Conservation (phyloP, 2,888 invertebrate genomes). For the Disparrhopalites patrizii region DNA sequence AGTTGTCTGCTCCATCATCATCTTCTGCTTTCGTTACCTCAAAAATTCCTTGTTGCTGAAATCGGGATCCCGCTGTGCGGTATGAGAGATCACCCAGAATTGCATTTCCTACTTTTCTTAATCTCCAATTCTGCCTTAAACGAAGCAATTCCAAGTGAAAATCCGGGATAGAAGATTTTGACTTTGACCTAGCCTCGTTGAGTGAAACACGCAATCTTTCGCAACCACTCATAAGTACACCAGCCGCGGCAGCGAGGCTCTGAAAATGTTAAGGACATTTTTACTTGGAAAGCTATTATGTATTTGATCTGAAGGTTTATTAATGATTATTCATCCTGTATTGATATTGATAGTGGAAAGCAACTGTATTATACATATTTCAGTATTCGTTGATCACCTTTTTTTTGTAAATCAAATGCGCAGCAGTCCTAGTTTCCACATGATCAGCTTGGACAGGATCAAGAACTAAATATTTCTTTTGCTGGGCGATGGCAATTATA, state of each 20-base stretch:
- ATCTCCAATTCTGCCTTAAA: conserved; percentile 86
- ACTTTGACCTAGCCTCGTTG: conserved; percentile 61
- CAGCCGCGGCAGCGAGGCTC: conserved; percentile 79
- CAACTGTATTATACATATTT: too few species aligned
- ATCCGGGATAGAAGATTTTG: conserved; percentile 68
- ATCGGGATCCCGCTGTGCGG: conserved; percentile 90
- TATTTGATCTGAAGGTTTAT: too few species aligned
- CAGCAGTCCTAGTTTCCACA: conserved; percentile 76
- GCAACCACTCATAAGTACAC: conserved; percentile 76
- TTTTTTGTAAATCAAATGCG: conserved; percentile 87
- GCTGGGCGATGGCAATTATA: conserved; percentile 86
- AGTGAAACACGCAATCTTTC: conserved; percentile 78
- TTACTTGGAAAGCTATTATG: too few species aligned
- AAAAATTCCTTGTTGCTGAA: conserved; percentile 87
- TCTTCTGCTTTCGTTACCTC: conserved; percentile 93
- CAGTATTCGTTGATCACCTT: too few species aligned
- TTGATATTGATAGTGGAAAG: too few species aligned
- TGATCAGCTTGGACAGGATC: conserved; percentile 86
- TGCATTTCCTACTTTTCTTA: conserved; percentile 92
- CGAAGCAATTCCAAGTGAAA: conserved; percentile 88
- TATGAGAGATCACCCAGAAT: conserved; percentile 96
- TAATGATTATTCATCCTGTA: too few species aligned
- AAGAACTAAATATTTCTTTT: conserved; percentile 88
- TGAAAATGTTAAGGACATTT: conserved; percentile 45
- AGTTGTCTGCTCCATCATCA: conserved; percentile 51